These are phyloP conservation scores for Antrozous pallidus DNA, from an alignment of 2,797 vertebrate species.

Conservation along the genomic window DNA sequence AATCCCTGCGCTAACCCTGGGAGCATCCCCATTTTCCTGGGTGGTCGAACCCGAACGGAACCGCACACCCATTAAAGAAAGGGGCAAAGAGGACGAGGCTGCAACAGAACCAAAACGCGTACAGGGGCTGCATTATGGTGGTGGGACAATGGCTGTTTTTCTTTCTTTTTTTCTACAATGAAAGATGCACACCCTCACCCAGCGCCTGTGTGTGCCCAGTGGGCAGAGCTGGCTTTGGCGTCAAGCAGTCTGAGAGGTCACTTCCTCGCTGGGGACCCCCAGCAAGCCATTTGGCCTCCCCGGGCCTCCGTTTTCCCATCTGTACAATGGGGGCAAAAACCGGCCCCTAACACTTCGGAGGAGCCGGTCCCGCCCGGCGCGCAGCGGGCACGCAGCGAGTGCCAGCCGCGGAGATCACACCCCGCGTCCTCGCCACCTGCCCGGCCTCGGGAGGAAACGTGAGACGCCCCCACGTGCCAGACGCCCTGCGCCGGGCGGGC, in stretches of 20 bases:
- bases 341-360: background rate
- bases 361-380: conserved; percentile 30
- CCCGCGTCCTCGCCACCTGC: conserved; percentile 69
- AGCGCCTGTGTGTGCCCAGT: background rate
- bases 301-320: conserved; percentile 72
- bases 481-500: conserved; percentile 12
- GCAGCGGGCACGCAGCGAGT: conserved; percentile 62
- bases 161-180: conserved; percentile 56
- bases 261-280: background rate
- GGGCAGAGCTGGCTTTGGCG: background rate
- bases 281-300: conserved; percentile 10
- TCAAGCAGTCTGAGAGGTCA: background rate
- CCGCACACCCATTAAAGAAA: background rate
- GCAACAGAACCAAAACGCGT: conserved; percentile 14
- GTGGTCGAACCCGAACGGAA: background rate
- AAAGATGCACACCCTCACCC: conserved; percentile 64
- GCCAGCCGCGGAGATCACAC: conserved; percentile 58
- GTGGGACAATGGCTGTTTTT: conserved; percentile 71
- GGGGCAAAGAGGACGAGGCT: conserved; percentile 4
- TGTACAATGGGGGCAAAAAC: conserved; percentile 70
- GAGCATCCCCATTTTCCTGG: background rate
- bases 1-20: background rate
- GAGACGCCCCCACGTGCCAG: conserved; percentile 74
- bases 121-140: conserved; percentile 61
- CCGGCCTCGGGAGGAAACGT: conserved; percentile 68